phyloP scores from a whole-genome alignment of 2,888 invertebrate species.

The Drosophila rubida region DNA sequence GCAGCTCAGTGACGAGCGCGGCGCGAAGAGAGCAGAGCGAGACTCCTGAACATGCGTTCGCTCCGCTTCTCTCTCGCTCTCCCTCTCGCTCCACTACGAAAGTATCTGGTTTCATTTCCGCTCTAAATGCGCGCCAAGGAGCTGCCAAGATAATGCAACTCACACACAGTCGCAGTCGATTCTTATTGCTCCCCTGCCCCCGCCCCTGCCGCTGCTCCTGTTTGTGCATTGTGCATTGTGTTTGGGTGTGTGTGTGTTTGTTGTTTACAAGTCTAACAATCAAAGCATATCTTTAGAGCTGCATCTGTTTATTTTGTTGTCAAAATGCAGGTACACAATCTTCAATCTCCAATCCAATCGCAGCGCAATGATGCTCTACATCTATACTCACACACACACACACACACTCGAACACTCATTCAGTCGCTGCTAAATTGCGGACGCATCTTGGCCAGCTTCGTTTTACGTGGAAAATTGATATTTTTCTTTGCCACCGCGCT shows the following conservation, averaged over 20 bases:
- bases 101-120: conserved; percentile 84
- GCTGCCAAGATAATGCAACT: conserved; percentile 71
- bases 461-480: conserved; percentile 79
- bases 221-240: conserved; percentile 35
- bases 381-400: conserved; percentile 5
- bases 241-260: conserved; percentile 51
- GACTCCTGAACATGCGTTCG: conserved; percentile 28
- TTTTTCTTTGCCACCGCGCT: conserved; percentile 70
- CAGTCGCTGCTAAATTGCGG: conserved; percentile 46
- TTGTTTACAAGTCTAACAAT: conserved; percentile 78
- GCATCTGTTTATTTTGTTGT: conserved; percentile 79
- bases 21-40: neutral
- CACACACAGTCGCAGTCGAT: conserved; percentile 26
- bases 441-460: conserved; percentile 54
- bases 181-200: conserved; percentile 5
- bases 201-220: conserved; percentile 23
- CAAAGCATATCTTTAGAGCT: conserved; percentile 71
- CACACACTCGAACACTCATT: too few species aligned
- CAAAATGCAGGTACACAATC: conserved; percentile 72
- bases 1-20: conserved; percentile 39
- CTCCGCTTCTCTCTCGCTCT: neutral
- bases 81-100: conserved; percentile 43
- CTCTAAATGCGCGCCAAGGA: conserved; percentile 72
- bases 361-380: conserved; percentile 39
- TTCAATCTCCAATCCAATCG: conserved; percentile 14